Percentiles rank a stretch among this genome's conserved stretches.
Evolutionary conservation across 1,140 invertebrate genomes (phyloP).

Genomic region (Drosophila erecta): DNA sequence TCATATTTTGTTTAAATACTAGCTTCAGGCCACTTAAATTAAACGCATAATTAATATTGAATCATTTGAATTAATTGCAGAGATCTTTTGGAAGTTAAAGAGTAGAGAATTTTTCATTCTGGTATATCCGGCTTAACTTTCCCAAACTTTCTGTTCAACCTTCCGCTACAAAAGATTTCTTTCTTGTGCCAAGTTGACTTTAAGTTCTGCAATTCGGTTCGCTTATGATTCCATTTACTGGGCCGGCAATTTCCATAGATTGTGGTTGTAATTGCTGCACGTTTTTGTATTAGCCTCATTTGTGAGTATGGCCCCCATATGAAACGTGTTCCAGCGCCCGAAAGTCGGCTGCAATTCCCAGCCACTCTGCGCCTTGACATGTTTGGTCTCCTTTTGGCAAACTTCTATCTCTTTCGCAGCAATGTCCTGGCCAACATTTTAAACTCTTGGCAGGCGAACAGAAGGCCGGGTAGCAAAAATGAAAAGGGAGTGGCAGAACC

Average conservation of each 20-base stretch:
- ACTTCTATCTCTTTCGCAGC: conserved; percentile 16
- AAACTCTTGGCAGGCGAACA: conserved; percentile 51
- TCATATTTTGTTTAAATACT: too few species aligned
- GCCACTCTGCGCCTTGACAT: conserved; percentile 22
- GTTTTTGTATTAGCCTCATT: conserved; percentile 52
- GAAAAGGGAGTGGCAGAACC: conserved; percentile 12
- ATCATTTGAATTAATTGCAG: too few species aligned
- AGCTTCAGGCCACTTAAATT: too few species aligned
- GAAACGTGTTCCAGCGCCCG: conserved; percentile 47
- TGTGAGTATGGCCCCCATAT: conserved; percentile 20
- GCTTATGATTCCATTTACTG: conserved; percentile 37
- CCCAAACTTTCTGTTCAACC: background rate
- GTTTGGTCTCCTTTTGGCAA: conserved; percentile 30
- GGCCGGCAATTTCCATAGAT: conserved; percentile 37
- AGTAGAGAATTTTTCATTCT: too few species aligned
- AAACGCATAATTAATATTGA: too few species aligned
- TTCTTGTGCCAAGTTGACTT: conserved; percentile 17
- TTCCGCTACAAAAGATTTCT: background rate
- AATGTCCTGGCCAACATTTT: conserved; percentile 52
- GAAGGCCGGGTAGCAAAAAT: conserved; percentile 2
- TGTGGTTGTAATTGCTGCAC: conserved; percentile 55
- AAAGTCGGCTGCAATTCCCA: conserved; percentile 42
- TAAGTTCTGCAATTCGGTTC: conserved; percentile 16
- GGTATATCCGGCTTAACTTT: too few species aligned
- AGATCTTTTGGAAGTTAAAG: too few species aligned